phyloP scores from a whole-genome alignment of 2,113 vertebrate species.

The Scomber japonicus region DNA sequence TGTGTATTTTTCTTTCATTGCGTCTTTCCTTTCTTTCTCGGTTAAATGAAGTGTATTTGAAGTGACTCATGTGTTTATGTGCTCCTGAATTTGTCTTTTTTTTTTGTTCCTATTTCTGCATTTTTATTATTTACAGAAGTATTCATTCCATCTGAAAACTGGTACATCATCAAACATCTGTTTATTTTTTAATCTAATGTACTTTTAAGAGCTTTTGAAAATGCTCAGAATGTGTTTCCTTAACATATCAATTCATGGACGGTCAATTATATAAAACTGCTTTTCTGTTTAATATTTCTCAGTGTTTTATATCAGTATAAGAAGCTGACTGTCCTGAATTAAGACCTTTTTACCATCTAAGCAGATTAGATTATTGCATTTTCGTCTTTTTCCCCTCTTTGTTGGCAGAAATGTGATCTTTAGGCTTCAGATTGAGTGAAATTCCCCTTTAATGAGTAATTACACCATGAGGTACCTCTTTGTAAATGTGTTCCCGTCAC shows the following conservation, averaged over 20 bases:
- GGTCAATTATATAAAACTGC: background rate
- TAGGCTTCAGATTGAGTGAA: background rate
- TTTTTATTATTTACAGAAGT: background rate
- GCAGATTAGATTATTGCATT: too few species aligned
- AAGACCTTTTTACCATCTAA: too few species aligned
- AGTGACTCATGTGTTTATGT: background rate
- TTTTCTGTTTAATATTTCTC: background rate
- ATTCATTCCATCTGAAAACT: background rate
- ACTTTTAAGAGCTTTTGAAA: background rate
- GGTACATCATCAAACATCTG: background rate
- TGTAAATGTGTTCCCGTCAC: conserved; percentile 6
- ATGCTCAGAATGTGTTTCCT: background rate
- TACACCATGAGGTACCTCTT: background rate
- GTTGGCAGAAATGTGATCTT: too few species aligned
- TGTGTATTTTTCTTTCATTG: background rate
- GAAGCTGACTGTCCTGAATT: background rate
- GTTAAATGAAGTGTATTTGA: background rate
- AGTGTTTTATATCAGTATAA: background rate
- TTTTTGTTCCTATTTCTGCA: background rate
- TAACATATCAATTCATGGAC: too few species aligned
- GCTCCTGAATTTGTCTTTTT: background rate
- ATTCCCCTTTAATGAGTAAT: conserved; percentile 25
- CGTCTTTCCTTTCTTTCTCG: background rate
- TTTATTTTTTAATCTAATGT: too few species aligned
- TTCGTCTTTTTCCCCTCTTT: too few species aligned